Percentiles rank a stretch among this genome's conserved stretches.
Conservation (phyloP, 2,113 vertebrate genomes). For the Shinisaurus crocodilurus region DNA sequence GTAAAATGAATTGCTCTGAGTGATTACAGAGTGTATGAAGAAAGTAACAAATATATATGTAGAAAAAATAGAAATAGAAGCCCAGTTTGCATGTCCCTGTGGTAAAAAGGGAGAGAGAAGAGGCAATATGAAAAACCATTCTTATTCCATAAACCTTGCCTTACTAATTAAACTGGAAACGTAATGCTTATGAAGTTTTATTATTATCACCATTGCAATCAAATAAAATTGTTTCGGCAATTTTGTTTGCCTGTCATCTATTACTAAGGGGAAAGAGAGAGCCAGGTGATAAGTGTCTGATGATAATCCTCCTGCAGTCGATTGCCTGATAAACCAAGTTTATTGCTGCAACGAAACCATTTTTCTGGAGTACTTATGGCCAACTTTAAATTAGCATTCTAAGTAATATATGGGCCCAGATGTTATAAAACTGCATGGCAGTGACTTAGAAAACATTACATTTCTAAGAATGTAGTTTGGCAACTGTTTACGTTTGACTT, state of each 20-base stretch:
- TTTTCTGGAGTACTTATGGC: constrained; percentile 47
- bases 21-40: constrained; percentile 37
- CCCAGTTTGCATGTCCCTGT: constrained; percentile 13
- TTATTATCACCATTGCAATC: constrained; percentile 22
- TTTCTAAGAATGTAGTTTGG: constrained; percentile 37
- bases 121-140: background rate
- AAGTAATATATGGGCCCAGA: constrained; percentile 46
- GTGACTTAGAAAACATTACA: background rate
- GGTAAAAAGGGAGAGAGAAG: background rate
- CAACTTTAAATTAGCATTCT: constrained; percentile 48
- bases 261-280: constrained; percentile 49
- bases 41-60: constrained; percentile 36
- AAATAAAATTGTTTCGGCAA: constrained; percentile 47
- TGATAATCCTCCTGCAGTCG: constrained; percentile 49
- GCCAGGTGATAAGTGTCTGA: constrained; percentile 60
- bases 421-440: constrained; percentile 50
- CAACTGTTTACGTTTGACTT: background rate
- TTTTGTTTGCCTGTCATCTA: constrained; percentile 12
- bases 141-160: background rate
- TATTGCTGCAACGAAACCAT: constrained; percentile 59
- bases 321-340: constrained; percentile 62
- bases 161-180: constrained; percentile 47
- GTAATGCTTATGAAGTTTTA: constrained; percentile 36
- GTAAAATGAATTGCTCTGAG: constrained; percentile 56
- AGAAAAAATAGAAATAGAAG: constrained; percentile 29